Evolutionary conservation across 2,113 vertebrate species (phyloP).

Genomic region (Xiphorhynchus elegans): DNA sequence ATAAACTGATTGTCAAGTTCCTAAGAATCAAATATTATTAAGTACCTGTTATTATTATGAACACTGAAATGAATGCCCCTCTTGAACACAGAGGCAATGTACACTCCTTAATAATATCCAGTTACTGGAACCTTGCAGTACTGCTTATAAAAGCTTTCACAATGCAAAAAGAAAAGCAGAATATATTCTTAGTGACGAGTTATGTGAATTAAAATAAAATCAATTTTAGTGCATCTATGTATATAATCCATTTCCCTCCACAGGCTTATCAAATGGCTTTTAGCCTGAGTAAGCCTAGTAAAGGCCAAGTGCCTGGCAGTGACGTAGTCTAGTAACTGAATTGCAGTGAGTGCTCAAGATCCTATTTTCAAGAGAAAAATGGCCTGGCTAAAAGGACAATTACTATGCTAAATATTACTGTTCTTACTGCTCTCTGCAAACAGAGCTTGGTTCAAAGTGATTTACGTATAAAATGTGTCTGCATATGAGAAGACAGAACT

Average conservation of each 20-base stretch:
- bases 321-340: not conserved
- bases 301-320: not conserved
- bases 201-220: slow-evolving; percentile 26
- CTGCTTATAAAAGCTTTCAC: not conserved
- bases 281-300: not conserved
- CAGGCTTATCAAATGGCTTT: not conserved
- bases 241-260: not conserved
- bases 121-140: not conserved
- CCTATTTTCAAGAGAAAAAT: slow-evolving; percentile 3
- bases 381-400: not conserved
- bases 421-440: not conserved
- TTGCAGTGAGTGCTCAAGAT: not conserved
- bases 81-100: not conserved
- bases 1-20: not conserved
- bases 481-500: not conserved
- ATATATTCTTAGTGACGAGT: not conserved
- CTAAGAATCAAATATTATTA: not conserved
- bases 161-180: not conserved
- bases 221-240: not conserved
- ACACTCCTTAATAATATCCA: not conserved
- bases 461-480: not conserved
- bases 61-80: not conserved
- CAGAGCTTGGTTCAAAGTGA: not conserved
- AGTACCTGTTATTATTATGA: not conserved
- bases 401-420: not conserved